Evolutionary conservation across 2,888 invertebrate species (phyloP), one percentile per base, ranked within the genome.

Genomic region (Unio delphinus): DNA sequence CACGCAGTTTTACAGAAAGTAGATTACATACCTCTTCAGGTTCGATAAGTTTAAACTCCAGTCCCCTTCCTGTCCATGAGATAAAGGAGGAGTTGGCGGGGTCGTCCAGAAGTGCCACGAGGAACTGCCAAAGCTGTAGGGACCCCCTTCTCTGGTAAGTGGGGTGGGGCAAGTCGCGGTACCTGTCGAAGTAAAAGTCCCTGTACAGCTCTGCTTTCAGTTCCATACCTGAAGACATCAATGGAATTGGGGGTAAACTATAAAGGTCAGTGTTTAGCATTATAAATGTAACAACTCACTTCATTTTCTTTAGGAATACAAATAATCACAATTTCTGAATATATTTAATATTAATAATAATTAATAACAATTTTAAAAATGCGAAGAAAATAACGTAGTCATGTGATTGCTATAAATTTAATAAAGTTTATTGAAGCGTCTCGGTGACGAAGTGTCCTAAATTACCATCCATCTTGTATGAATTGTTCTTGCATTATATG

Each of bases 21-120:
- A 11, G 15, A 45, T 15, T 45, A 55, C 56, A 23, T 68, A 93
- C 95, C 92, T 98, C 97, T 91, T 97, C 97, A 0, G 97, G 98
- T 90, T 98, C 97, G 73, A 97, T 95, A 57, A 98, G 92, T 89
- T 98, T 98, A 90, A 98, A 98, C 90, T 98, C 97, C 92, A 97
- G 94, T 2, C 97, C 97, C 18, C 97, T 92, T 0, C 97, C 97
- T 0, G 97, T 98, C 97, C 97, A 97, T 3, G 96, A 95, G 74
- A 97, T 97, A 78, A 89, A 90, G 88, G 89, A 74, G 11, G 89
- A 81, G 81, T 91, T 91, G 11, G 87, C 78, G 4, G 90, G 90
- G 75, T 91, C 91, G 75, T 91, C 91, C 57, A 92, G 83, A 7
- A 95, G 91, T 0, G 95, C 94, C 5, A 97, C 96, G 63, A 98